A percentile compares a stretch with the other conserved stretches of the same genome.
These are phyloP conservation scores for Drosophila fungiperda DNA, from an alignment of 2,888 invertebrate species.

Conservation along the genomic window DNA sequence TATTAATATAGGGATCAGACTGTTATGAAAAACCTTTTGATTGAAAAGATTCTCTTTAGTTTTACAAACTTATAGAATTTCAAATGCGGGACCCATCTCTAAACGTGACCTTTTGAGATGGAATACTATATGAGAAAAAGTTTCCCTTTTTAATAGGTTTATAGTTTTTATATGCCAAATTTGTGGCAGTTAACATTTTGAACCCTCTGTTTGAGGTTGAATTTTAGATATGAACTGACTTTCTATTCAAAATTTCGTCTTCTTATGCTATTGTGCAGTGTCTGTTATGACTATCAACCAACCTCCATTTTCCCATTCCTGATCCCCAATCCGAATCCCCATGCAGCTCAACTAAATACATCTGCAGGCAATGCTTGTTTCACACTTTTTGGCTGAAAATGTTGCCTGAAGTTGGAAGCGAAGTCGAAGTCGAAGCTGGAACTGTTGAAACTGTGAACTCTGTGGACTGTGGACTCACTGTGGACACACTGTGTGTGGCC, in stretches of 20 bases:
- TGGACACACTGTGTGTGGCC: slow-evolving; percentile 29
- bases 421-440: neutral
- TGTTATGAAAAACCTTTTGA: neutral
- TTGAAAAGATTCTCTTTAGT: neutral
- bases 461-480: slow-evolving; percentile 11
- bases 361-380: slow-evolving; percentile 30
- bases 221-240: neutral
- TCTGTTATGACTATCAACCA: slow-evolving; percentile 1
- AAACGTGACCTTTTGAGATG: neutral
- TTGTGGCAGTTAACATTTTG: too few relatives aligned
- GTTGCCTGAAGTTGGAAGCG: neutral
- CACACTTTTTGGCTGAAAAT: slow-evolving; percentile 47
- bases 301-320: too few relatives aligned
- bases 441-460: slow-evolving; percentile 15
- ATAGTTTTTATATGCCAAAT: too few relatives aligned
- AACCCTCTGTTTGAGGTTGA: neutral
- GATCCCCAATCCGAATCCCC: neutral
- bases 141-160: neutral
- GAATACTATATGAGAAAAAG: neutral
- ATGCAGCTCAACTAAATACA: slow-evolving; percentile 2
- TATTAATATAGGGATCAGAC: neutral
- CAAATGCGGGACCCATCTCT: neutral
- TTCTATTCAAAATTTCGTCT: neutral
- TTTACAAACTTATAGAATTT: neutral
- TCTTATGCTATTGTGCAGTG: neutral